Percentiles rank a stretch among this genome's conserved stretches.
Conservation (phyloP, 2,888 invertebrate species). For the Poecilobothrus nobilitatus region DNA sequence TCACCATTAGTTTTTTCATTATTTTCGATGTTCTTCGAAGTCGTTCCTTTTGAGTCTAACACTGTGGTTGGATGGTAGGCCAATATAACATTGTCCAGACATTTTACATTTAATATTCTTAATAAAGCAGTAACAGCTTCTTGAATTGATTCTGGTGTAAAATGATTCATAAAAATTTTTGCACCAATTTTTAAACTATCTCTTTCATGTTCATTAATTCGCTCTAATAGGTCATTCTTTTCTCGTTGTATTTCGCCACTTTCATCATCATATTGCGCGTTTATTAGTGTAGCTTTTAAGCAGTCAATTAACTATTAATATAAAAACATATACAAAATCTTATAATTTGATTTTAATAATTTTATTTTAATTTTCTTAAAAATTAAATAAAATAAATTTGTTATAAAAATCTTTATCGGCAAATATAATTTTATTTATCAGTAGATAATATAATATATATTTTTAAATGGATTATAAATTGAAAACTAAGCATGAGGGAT, state of each 20-base stretch:
- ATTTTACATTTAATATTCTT: slow-evolving; percentile 57
- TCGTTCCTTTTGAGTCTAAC: not conserved
- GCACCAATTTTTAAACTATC: slow-evolving; percentile 75
- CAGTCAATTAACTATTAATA: slow-evolving; percentile 52
- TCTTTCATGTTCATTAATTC: slow-evolving; percentile 60
- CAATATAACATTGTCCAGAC: slow-evolving; percentile 74
- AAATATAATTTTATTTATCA: no score
- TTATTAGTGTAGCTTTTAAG: slow-evolving; percentile 51
- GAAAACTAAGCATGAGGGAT: no score
- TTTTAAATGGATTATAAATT: no score
- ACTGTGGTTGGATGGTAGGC: slow-evolving; percentile 55
- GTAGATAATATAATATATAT: no score
- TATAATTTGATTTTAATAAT: no score
- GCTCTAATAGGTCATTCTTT: slow-evolving; percentile 54
- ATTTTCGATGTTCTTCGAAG: not conserved
- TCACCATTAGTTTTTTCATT: not conserved
- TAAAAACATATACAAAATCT: not conserved
- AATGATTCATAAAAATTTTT: slow-evolving; percentile 73
- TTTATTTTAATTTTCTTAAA: no score
- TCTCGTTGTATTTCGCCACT: slow-evolving; percentile 50
- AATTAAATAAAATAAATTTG: no score
- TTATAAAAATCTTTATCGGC: no score
- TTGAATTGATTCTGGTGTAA: slow-evolving; percentile 54
- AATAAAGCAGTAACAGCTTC: slow-evolving; percentile 70
- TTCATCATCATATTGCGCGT: slow-evolving; percentile 31